Evolutionary conservation across 2,113 vertebrate genomes (phyloP), one percentile per base, ranked within the genome.

Genomic region (Pelvicachromis taeniatus): DNA sequence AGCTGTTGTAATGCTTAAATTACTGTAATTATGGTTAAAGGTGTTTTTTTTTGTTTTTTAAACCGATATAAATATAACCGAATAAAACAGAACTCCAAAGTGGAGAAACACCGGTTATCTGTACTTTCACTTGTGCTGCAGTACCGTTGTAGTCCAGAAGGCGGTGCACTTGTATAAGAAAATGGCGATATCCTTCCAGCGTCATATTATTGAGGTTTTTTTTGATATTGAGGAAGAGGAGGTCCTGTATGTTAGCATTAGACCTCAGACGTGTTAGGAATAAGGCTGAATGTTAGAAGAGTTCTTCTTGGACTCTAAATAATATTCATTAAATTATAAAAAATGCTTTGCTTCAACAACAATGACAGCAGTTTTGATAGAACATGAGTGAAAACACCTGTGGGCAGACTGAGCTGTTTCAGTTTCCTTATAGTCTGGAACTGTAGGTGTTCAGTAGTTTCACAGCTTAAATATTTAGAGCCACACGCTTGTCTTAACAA

Each of bases 291-390:
- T 73, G 16, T 73, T 7, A 31, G 23, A 5, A 73, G 23, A 19
- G 2, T 16, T 19, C 14, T 48, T 0, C 68, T 73, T 70, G 2
- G 9, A 48, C 9, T 11, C 65, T 45, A 70, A 70, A 48, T 48
- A 70, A 45, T 45, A 17, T 70, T 17, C 5, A 68, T 68, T 23
- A 23, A 29, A 73, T 73, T 29, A 73, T 19, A 50, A 50, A 48
- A 75, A 16, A n/a, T 3, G 11, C 10, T 45, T 70, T 70, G 23
- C 54, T 56, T 26, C 54, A 1, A 7, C 26, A 56, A 26, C 7
- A 26, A 4, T 6, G 6, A 0, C 26, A 50, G 12, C 10, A 52
- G 33, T n/a, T 73, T 48, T 29, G 3, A 0, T n/a, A 1, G 26
- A n/a, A n/a, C 26, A n/a, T 2, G 45, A 75, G 17, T 50, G 68